phyloP scores from a whole-genome alignment of 1,140 invertebrate species.

The Myzus persicae region DNA sequence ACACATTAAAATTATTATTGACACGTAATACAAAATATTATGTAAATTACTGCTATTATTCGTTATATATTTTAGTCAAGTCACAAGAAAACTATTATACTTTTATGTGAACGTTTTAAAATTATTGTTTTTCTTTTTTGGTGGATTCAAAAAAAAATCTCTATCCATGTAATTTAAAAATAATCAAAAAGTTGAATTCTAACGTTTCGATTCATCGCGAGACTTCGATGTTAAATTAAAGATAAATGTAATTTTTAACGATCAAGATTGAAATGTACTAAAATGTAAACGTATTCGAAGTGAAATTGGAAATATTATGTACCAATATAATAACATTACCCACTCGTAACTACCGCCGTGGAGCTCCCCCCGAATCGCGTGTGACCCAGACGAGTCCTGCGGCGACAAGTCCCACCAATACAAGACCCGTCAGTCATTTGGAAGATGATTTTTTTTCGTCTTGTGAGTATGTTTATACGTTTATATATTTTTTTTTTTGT shows the following conservation, averaged over 20 bases:
- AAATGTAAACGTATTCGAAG: neutral
- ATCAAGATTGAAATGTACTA: neutral
- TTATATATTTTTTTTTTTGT: conserved; percentile 25
- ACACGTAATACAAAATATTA: neutral
- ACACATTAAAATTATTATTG: no score
- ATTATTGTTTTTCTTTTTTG: neutral
- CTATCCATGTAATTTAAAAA: neutral
- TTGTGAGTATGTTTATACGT: neutral
- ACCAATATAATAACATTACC: conserved; percentile 38
- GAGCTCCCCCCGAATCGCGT: neutral
- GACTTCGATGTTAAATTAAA: neutral
- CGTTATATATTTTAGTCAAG: neutral
- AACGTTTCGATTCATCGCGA: neutral
- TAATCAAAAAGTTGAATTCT: neutral
- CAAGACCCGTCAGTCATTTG: conserved; percentile 40
- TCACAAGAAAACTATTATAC: neutral
- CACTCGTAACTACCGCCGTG: neutral
- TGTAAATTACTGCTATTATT: neutral
- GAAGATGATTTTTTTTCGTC: conserved; percentile 38
- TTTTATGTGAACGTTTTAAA: neutral
- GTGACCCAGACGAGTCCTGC: conserved; percentile 44
- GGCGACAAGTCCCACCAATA: conserved; percentile 44
- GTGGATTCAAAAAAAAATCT: neutral
- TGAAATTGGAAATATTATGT: neutral
- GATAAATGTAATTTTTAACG: neutral